These are phyloP conservation scores for Amiota mariae DNA, from an alignment of 2,888 invertebrate genomes.

Conservation along the genomic window DNA sequence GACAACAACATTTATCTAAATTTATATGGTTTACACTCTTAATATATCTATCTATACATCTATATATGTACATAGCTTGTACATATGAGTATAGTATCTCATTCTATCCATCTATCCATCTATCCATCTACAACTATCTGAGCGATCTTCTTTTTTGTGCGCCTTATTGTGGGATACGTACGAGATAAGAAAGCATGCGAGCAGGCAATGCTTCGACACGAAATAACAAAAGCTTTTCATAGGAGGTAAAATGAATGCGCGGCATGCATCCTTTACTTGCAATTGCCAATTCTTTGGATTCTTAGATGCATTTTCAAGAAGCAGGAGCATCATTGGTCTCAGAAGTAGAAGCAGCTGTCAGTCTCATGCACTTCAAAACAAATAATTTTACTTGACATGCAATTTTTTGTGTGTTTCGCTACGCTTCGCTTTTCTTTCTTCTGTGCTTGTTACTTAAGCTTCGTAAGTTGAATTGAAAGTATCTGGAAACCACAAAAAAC, in stretches of 20 bases:
- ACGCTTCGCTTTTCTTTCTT: not conserved
- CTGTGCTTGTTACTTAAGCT: not conserved
- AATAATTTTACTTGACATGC: slow-evolving; percentile 64
- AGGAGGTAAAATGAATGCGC: not conserved
- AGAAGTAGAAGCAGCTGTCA: slow-evolving; percentile 27
- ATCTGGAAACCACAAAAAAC: slow-evolving; percentile 21
- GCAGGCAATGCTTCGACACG: not conserved
- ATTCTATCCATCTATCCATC: no score
- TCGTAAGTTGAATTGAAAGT: slow-evolving; percentile 9
- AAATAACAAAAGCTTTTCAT: no score
- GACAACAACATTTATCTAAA: slow-evolving; percentile 58
- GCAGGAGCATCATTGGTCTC: not conserved
- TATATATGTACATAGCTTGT: no score
- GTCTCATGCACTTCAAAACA: slow-evolving; percentile 40
- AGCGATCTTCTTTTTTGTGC: no score
- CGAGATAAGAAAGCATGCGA: not conserved
- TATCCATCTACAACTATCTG: no score
- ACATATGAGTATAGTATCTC: no score
- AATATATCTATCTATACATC: no score
- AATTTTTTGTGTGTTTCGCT: slow-evolving; percentile 48
- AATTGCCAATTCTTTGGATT: not conserved
- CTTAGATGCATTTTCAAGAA: slow-evolving; percentile 31
- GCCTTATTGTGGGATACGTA: no score
- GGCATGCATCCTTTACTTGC: not conserved
- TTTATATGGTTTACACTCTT: slow-evolving; percentile 56